phyloP scores from a whole-genome alignment of 2,113 vertebrate genomes.

The Trichechus manatus region DNA sequence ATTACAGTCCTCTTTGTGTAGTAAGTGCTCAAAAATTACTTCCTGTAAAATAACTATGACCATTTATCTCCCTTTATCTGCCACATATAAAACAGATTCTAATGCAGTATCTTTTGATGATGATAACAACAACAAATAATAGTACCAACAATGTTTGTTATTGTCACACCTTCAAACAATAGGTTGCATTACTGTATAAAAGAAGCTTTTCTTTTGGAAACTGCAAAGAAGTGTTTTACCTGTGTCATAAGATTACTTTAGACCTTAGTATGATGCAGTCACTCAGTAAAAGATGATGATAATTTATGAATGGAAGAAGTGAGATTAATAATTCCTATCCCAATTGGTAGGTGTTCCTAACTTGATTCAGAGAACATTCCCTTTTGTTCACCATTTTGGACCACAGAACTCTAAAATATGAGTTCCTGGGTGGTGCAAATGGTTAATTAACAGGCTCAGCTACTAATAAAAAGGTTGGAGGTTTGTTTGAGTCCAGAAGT shows the following conservation, averaged over 20 bases:
- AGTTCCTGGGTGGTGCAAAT: background rate
- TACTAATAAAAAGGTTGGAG: background rate
- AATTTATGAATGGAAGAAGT: background rate
- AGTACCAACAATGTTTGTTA: background rate
- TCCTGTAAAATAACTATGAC: background rate
- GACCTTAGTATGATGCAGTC: background rate
- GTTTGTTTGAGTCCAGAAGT: too few species aligned
- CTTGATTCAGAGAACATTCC: background rate
- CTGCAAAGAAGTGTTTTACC: background rate
- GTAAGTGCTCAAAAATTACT: background rate
- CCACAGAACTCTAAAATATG: background rate
- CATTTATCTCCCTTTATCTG: background rate
- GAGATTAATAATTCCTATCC: background rate
- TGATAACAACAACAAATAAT: background rate
- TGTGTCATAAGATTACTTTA: background rate
- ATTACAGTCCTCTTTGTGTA: background rate
- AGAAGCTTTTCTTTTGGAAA: background rate
- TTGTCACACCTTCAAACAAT: background rate
- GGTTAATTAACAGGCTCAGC: background rate
- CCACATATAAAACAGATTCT: background rate
- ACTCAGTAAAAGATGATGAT: background rate
- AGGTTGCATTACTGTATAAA: background rate
- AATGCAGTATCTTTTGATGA: background rate
- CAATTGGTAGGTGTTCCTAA: background rate
- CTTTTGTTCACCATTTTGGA: background rate